phyloP scores from a whole-genome alignment of 2,113 vertebrate genomes.

The Pionites leucogaster region DNA sequence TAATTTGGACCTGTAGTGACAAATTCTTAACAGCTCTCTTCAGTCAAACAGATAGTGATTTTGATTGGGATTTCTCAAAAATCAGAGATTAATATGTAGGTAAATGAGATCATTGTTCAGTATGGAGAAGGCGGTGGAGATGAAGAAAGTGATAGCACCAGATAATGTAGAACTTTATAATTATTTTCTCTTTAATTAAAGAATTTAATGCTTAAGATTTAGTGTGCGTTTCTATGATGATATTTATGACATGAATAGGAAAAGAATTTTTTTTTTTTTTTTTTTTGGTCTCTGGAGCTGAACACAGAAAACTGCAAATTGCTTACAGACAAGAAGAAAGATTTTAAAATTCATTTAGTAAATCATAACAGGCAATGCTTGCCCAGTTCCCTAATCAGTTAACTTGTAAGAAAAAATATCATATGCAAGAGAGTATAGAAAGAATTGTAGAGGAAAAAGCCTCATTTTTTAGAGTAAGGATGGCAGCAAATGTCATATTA shows the following conservation, averaged over 20 bases:
- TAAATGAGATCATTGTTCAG: not conserved
- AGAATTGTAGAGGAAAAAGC: not conserved
- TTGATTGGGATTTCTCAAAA: not conserved
- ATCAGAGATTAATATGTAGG: not conserved
- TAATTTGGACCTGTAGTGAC: not conserved
- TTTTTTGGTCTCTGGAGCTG: not conserved
- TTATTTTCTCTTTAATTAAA: not conserved
- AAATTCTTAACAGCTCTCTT: not conserved
- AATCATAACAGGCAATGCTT: not conserved
- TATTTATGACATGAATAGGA: not conserved
- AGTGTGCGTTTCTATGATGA: not conserved
- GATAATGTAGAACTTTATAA: not conserved
- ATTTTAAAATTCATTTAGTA: not conserved
- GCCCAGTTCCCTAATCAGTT: not conserved
- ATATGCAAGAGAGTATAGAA: not conserved
- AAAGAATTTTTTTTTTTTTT: not conserved
- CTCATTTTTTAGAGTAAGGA: not conserved
- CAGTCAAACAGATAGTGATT: not conserved
- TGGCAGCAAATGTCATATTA: not conserved
- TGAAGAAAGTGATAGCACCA: not conserved
- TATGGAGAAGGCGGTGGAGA: not conserved
- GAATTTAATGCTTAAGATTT: not conserved
- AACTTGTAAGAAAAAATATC: not conserved
- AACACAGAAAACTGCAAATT: not conserved
- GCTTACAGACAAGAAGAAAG: not conserved